Evolutionary conservation across 2,113 vertebrate genomes (phyloP), one percentile per base, ranked within the genome.

Genomic region (Alosa alosa): DNA sequence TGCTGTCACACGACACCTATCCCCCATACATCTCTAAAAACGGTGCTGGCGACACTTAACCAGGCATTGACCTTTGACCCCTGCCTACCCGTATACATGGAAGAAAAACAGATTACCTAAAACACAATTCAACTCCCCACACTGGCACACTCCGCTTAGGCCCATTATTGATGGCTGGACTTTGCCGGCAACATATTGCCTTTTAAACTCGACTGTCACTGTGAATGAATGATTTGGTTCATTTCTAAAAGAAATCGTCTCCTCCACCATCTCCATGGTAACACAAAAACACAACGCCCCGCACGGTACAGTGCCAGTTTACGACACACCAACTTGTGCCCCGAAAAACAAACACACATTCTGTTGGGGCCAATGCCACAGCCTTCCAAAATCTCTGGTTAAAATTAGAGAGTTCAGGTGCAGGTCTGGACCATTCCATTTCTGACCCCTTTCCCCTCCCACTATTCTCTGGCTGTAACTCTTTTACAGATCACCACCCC

Each of bases 31-130:
- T 68, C 64, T 68, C 64, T 68, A 3, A 68, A 68, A 68, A 25
- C n/a, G 22, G 64, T 25, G n/a, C 25, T 31, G 64, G 7, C n/a
- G 25, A 68, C 25, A 31, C 64, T 25, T 68, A 68, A 25, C 64
- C n/a, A 60, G 18, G 20, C 18, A 22, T 60, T 13, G n/a, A 25
- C 64, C 64, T 13, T 11, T 68, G 64, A 68, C 64, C 64, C 25
- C 64, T 68, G 7, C 6, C 25, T 25, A 31, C 1, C n/a, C n/a
- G 22, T 25, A 68, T 0, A 68, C 64, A 68, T 3, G 9, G 64
- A 68, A 31, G n/a, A 31, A 68, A 68, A 68, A 68, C 25, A 68
- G n/a, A 68, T 68, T 68, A 68, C 64, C n/a, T 68, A n/a, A 68
- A 68, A 68, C 64, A 68, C 64, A 68, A 68, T 68, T 3, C 64